Base-by-base conservation (phyloP, 2,113 vertebrate genomes). In the Crotophaga sulcirostris region DNA sequence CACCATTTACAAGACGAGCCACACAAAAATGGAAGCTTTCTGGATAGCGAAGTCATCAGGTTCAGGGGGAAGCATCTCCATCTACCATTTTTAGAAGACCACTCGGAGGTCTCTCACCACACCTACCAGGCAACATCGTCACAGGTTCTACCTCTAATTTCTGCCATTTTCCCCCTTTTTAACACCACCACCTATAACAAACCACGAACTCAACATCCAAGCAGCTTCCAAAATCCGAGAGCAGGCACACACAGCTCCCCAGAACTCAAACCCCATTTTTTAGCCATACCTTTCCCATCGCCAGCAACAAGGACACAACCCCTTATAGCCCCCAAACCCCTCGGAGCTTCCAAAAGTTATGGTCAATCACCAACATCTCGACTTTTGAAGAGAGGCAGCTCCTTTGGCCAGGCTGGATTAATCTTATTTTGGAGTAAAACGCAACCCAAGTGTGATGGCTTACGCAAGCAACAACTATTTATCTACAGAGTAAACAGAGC, bases 381-480 rank as follows among this genome's bases (percentile, higher is more conserved):
- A 64, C 34, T 95, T 87, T 5, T 5, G 63, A 77, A 52, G 24
- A 47, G 80, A 33, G 77, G 64, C 81, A 82, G 52, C 49, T 75
- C 84, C 60, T 44, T 45, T 6, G 0, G 51, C 29, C 80, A 69
- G 28, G 40, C 44, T 81, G 16, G 79, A 91, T 66, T 33, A 47
- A 36, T 63, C 70, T 52, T 75, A 86, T 76, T 79, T 64, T 51
- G 63, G 68, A 91, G 25, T 11, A 84, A 93, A 94, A 77, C 13
- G 3, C 68, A 52, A 51, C 7, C 62, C 13, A 52, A 94, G 70
- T 1, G 25, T 0, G 47, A 67, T 23, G 82, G 9, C 69, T 88
- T 73, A 93, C 8, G 13, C 72, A 92, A 89, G 70, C 83, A 88
- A n/a, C 47, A 75, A 31, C 63, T 93, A 69, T 82, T 89, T 89